Evolutionary conservation across 2,888 invertebrate species (phyloP), one percentile per base, ranked within the genome.

Genomic region (Pterostichus niger): DNA sequence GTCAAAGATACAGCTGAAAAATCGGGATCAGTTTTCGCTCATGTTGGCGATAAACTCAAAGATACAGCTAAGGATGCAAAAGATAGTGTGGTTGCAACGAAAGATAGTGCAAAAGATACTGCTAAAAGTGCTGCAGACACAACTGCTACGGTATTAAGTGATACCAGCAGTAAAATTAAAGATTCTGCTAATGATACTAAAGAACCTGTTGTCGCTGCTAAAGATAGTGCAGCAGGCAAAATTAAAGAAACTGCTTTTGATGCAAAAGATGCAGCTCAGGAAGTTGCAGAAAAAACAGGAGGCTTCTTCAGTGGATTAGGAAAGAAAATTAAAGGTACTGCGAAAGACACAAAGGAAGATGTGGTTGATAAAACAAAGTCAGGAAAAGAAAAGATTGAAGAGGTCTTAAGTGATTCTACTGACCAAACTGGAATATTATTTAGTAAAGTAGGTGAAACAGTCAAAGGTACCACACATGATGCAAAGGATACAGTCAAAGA

Each of bases 321-420:
- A 13, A 80, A 80, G 31, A 81, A 79, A 73, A 59, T 73, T 17
- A 83, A 78, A 64, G 82, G 75, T 24, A 71, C 83, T 40, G 64
- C 73, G 35, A 11, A 54, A 46, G 78, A 78, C 15, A 31, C 59
- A 46, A 76, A 71, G 73, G 78, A 78, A 33, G 91, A 90, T 86
- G 87, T 89, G 15, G 90, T 89, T 87, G 89, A 89, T 35, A 90
- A 91, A n/a, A 90, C 90, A 86, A 88, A 91, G 13, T 46, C 46
- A 59, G 76, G 33, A 15, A 81, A 80, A 79, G 84, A 83, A 44
- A 86, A 87, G 78, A 86, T 86, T n/a, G 86, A 85, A 13, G 86
- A 86, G 24, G 85, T 24, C 6, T 56, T 68, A 56, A 56, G 71
- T 15, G 77, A 52, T 6, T 56, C 56, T 6, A n/a, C 35, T 35